Conservation (phyloP, 1,140 invertebrate species). For the Batillaria attramentaria region DNA sequence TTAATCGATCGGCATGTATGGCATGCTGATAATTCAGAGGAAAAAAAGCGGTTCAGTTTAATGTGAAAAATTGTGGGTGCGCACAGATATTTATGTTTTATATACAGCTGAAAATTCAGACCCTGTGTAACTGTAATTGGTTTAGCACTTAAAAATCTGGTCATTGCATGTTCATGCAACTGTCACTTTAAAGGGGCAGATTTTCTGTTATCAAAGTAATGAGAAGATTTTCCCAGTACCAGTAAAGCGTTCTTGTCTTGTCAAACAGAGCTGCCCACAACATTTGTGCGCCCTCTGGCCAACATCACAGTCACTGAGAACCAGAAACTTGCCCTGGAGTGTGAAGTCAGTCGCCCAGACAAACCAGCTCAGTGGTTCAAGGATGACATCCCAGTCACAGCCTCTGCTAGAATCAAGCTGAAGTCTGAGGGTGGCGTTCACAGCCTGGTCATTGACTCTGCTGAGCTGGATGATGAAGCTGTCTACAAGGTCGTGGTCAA, state of each 20-base stretch:
- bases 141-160: not conserved
- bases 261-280: slow-evolving; percentile 57
- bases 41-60: not conserved
- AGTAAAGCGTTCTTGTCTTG: no score
- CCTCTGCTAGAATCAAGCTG: slow-evolving; percentile 87
- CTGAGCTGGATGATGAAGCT: slow-evolving; percentile 83
- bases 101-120: not conserved
- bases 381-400: slow-evolving; percentile 76
- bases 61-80: not conserved
- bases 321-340: slow-evolving; percentile 61
- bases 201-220: no score
- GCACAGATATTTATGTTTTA: not conserved
- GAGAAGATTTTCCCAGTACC: no score
- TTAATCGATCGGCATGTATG: no score
- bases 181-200: no score
- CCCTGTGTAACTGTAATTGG: not conserved
- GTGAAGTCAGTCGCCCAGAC: slow-evolving; percentile 81
- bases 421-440: slow-evolving; percentile 84
- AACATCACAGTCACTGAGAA: slow-evolving; percentile 57
- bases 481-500: slow-evolving; percentile 78
- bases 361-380: slow-evolving; percentile 86
- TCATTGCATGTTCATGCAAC: no score
- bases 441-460: slow-evolving; percentile 78
- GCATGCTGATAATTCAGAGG: no score
- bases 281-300: slow-evolving; percentile 61